Conservation (phyloP, 2,888 invertebrate genomes). For the Podotricha telesiphe region DNA sequence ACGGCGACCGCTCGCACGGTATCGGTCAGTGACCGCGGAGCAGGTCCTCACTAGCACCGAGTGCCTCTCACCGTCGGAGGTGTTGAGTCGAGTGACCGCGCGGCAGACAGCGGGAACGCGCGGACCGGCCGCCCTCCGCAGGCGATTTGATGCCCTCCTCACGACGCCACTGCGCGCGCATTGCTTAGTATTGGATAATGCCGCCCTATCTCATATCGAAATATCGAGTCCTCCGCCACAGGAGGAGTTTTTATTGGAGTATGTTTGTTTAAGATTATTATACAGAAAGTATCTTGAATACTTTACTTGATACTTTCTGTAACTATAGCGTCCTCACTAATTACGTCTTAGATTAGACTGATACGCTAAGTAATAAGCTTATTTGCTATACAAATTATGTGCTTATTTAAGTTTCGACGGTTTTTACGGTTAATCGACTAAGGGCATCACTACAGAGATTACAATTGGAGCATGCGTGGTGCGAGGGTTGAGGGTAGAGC, state of each 20-base stretch:
- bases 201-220: constrained; percentile 78
- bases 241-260: constrained; percentile 66
- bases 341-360: background rate
- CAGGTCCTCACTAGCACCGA: constrained; percentile 58
- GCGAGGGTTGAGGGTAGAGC: constrained; percentile 74
- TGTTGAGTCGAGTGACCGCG: constrained; percentile 63
- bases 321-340: background rate
- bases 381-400: too few species aligned
- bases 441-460: constrained; percentile 81
- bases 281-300: too few species aligned
- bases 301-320: constrained; percentile 3
- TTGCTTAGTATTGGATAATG: constrained; percentile 70
- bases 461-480: constrained; percentile 84
- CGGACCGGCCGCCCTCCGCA: constrained; percentile 77
- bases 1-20: constrained; percentile 49
- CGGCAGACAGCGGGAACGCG: constrained; percentile 61
- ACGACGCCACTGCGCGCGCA: constrained; percentile 80
- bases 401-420: constrained; percentile 7
- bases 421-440: constrained; percentile 63
- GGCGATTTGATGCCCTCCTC: constrained; percentile 81
- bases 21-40: constrained; percentile 76
- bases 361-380: background rate
- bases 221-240: constrained; percentile 77
- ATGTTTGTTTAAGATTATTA: constrained; percentile 60
- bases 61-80: constrained; percentile 68